phyloP scores from a whole-genome alignment of 1,140 invertebrate genomes.

The Oscheius sp. region DNA sequence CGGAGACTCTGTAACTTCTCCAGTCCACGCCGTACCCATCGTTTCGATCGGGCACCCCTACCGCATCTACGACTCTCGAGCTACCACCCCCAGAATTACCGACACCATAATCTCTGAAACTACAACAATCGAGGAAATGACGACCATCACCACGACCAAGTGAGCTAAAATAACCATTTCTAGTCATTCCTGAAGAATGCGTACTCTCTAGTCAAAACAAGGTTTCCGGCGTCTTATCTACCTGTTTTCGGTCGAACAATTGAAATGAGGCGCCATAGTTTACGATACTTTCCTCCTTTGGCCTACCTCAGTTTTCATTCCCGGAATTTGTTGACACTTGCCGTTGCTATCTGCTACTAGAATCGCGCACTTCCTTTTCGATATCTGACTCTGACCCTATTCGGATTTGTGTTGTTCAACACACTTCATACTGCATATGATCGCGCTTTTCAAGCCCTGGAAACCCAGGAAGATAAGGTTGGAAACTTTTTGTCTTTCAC shows the following conservation, averaged over 20 bases:
- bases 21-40: not conserved
- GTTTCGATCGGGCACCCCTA: not conserved
- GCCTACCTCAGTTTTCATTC: too few species aligned
- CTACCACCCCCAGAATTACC: not conserved
- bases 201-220: too few species aligned
- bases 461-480: not conserved
- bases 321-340: not conserved
- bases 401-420: too few species aligned
- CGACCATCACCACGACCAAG: slow-evolving; percentile 20
- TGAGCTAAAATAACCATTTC: not conserved
- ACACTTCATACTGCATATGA: not conserved
- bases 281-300: too few species aligned
- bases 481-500: too few species aligned
- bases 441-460: not conserved
- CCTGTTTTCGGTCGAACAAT: too few species aligned
- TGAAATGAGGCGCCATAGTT: too few species aligned
- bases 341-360: not conserved
- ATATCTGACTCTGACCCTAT: not conserved
- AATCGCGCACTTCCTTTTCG: not conserved
- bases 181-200: too few species aligned
- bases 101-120: slow-evolving; percentile 21
- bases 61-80: not conserved
- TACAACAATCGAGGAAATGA: slow-evolving; percentile 23
- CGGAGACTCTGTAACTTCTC: not conserved
- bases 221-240: too few species aligned